Evolutionary conservation across 1,140 invertebrate species (phyloP), one percentile per base, ranked within the genome.

Genomic region (Papilio xuthus): DNA sequence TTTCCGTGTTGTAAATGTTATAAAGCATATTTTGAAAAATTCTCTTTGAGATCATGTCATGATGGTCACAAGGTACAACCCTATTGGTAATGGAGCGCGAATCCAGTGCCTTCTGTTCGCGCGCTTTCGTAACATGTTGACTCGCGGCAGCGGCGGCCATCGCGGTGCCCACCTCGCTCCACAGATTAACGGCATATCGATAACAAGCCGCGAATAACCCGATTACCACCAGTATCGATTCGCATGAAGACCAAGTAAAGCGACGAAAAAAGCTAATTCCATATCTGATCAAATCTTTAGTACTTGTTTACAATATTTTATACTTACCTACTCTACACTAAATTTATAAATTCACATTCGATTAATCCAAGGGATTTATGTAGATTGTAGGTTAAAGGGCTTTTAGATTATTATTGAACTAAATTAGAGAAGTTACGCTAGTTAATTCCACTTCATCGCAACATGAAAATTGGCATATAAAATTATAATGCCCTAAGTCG

Each of bases 41-140:
- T n/a, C n/a, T n/a, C n/a, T n/a, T n/a, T n/a, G n/a, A n/a, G n/a
- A n/a, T n/a, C n/a, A n/a, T n/a, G 26, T 41, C 18, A 41, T 42
- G 20, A 71, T 71, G n/a, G n/a, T 41, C 4, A 32, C 3, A 18
- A 18, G 15, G 1, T 13, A 23, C 69, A 71, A 71, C 69, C 69
- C 69, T 71, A 71, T 84, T 82, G 80, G 88, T 89, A 89, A 83
- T 92, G 85, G 90, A 91, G 88, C 92, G 91, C 90, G 88, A 93
- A 93, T 92, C 88, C 85, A 90, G 79, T 84, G 86, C 88, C 89
- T 90, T 87, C 89, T 89, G 89, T 91, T 90, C 84, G 88, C 86
- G 84, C 80, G 81, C 79, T 93, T 88, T 91, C 88, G 91, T 86
- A 91, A 92, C 85, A 63, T 87, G 86, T 88, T 90, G 87, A 86